phyloP scores from a whole-genome alignment of 2,888 invertebrate species.

The Drosophila rubida region DNA sequence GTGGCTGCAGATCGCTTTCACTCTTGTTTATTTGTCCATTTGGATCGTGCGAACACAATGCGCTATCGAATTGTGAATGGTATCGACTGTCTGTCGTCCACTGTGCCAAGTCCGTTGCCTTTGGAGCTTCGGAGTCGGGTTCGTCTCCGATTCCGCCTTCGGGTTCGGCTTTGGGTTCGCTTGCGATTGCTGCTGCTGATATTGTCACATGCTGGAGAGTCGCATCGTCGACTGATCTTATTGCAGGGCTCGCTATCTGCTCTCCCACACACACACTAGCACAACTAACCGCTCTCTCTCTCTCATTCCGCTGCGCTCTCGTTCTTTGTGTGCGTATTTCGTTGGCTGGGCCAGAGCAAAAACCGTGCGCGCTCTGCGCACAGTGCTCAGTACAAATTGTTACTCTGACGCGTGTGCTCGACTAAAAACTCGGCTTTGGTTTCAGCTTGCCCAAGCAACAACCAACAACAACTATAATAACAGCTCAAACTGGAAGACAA shows the following conservation, averaged over 20 bases:
- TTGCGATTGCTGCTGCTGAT: conserved; percentile 43
- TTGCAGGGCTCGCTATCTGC: conserved; percentile 55
- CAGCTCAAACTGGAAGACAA: conserved; percentile 58
- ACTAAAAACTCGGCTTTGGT: conserved; percentile 46
- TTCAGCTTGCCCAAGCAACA: conserved; percentile 33
- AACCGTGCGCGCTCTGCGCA: conserved; percentile 39
- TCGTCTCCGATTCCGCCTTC: conserved; percentile 16
- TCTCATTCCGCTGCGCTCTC: not conserved
- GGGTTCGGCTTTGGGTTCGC: conserved; percentile 8
- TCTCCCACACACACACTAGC: conserved; percentile 17
- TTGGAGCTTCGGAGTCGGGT: not conserved
- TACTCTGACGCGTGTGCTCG: conserved; percentile 64
- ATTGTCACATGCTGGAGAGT: conserved; percentile 28
- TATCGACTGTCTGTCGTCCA: conserved; percentile 15
- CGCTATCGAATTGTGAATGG: conserved; percentile 1
- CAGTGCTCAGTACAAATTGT: conserved; percentile 63
- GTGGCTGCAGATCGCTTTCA: not conserved
- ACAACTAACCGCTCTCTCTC: not conserved
- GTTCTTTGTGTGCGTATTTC: conserved; percentile 1
- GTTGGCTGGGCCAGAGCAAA: conserved; percentile 53
- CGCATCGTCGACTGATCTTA: conserved; percentile 55
- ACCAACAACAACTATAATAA: conserved; percentile 22
- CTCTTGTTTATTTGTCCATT: conserved; percentile 3
- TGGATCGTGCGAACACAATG: not conserved
- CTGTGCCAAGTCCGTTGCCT: conserved; percentile 45